These are phyloP conservation scores for Aplochiton taeniatus DNA, from an alignment of 2,797 vertebrate species.

Conservation along the genomic window DNA sequence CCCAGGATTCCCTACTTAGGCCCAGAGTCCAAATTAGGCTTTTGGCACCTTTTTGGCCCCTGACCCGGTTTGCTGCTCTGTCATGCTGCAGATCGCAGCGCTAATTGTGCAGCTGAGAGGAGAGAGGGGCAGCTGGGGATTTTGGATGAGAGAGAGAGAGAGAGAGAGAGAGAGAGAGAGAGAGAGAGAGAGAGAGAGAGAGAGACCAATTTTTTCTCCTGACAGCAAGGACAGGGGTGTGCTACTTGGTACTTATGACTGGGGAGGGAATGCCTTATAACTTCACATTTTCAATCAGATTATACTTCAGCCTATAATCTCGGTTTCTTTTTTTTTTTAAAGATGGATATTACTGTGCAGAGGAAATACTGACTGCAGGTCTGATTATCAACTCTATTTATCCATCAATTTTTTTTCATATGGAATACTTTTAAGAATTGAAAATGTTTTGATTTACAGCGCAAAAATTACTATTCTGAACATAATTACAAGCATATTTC, in stretches of 20 bases:
- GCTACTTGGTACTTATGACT: constrained; percentile 6
- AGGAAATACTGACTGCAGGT: too few relatives aligned
- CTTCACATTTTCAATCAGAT: constrained; percentile 48
- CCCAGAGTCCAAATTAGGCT: neutral
- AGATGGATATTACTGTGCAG: too few relatives aligned
- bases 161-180: neutral
- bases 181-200: constrained; percentile 40
- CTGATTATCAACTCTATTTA: too few relatives aligned
- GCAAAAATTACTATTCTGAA: too few relatives aligned
- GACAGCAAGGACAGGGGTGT: neutral
- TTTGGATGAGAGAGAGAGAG: constrained; percentile 23
- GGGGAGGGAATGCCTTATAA: constrained; percentile 43
- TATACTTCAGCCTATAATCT: neutral
- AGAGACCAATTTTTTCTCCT: constrained; percentile 7
- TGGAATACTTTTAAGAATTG: too few relatives aligned
- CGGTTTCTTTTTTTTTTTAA: too few relatives aligned
- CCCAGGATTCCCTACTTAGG: too few relatives aligned
- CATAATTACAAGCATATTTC: too few relatives aligned
- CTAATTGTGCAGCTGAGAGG: constrained; percentile 79
- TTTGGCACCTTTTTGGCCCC: constrained; percentile 71
- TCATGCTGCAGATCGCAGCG: constrained; percentile 69
- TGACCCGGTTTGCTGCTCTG: constrained; percentile 65
- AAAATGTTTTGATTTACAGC: too few relatives aligned
- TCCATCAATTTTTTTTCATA: too few relatives aligned
- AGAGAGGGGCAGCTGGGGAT: constrained; percentile 60